Evolutionary conservation across 64 coral and sea anemone genomes (phyloP), one percentile per base, ranked within the genome.

Genomic region (Stichodactyla helianthus): DNA sequence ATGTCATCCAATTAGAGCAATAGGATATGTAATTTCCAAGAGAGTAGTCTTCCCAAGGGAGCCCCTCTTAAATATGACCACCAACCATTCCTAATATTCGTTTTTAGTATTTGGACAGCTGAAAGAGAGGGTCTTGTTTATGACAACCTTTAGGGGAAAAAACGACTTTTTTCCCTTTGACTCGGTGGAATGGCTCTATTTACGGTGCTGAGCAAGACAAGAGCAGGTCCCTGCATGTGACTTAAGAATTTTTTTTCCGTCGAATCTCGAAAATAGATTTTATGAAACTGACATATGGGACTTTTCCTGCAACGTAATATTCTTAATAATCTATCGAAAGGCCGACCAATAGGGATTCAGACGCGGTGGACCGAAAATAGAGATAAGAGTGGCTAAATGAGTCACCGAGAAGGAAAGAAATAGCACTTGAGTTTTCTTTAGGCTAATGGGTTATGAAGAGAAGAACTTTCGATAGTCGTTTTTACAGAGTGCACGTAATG

Each of bases 1-100:
- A 92, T 89, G 83, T 95, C 86, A 87, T 82, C 15, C 80, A 88
- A 89, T 90, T 85, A 83, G 81, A 86, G 79, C 88, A 88, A 92
- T 89, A 63, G 71, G 89, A 81, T 81, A 50, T 52, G 78, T 52
- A 81, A 44, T 51, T 81, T 28, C 52, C 35, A 81, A 81, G 44
- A 13, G 17, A 18, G 13, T 20, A 81, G 78, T 16, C 23, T 74
- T 81, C 78, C 78, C 78, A 52, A 81, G 78, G 78, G 78, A 81
- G 35, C 78, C 52, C 78, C 78, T 81, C 51, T 54, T 54, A 65
- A 91, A 95, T 92, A 92, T 58, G 87, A 88, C 86, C 93, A 95
- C 89, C 93, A 86, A 82, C 77, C 57, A 57, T 61, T 84, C 55
- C 70, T 78, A 76, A 16, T 44, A 44, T 62, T 90, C 61, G 61